Percentiles rank a stretch among this genome's conserved stretches.
These are phyloP conservation scores for Piscicola geometra DNA, from an alignment of 2,888 invertebrate genomes.

Conservation along the genomic window DNA sequence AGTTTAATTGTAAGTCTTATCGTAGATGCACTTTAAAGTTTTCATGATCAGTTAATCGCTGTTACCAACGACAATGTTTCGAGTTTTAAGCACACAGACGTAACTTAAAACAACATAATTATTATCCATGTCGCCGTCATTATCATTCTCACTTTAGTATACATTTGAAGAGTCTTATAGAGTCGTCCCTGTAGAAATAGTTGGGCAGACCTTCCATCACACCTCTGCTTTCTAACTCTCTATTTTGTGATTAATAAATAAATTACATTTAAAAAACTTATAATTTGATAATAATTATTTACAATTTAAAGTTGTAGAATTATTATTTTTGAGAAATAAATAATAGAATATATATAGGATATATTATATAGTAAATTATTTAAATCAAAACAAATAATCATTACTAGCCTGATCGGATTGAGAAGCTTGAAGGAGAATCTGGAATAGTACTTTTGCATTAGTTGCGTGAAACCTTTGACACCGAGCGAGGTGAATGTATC, in stretches of 20 bases:
- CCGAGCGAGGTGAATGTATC: constrained; percentile 43
- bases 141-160: constrained; percentile 31
- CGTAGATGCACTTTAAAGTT: too few species aligned
- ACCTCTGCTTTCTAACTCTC: constrained; percentile 8
- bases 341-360: background rate
- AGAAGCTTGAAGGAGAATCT: constrained; percentile 40
- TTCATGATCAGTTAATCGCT: too few species aligned
- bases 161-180: constrained; percentile 38
- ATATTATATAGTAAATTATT: background rate
- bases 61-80: too few species aligned
- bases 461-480: constrained; percentile 27
- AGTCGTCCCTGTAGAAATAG: constrained; percentile 43
- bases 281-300: background rate
- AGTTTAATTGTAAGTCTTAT: too few species aligned
- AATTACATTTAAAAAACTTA: background rate
- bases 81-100: too few species aligned
- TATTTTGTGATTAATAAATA: background rate
- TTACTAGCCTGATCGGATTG: constrained; percentile 27
- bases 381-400: background rate
- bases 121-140: too few species aligned
- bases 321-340: too few species aligned
- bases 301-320: too few species aligned
- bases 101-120: too few species aligned
- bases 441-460: constrained; percentile 36
- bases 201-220: constrained; percentile 38